Conservation (phyloP, 2,888 invertebrate species). For the Caenorhabditis japonica region DNA sequence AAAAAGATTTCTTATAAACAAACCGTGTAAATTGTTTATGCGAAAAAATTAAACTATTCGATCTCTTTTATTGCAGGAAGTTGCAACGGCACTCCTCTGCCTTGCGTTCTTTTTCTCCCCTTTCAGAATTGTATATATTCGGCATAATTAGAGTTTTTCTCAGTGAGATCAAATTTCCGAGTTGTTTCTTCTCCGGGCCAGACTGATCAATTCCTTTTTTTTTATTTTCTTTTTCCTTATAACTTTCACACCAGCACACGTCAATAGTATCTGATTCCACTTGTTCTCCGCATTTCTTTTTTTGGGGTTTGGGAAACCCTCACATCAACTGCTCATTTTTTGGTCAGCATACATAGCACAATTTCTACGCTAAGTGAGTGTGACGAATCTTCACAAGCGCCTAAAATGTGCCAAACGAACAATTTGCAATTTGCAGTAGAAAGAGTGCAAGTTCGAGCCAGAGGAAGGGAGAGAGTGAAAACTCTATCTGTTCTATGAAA, state of each 20-base stretch:
- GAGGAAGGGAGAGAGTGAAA: conserved; percentile 7
- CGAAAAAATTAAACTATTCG: conserved; percentile 11
- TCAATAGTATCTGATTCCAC: too few relatives aligned
- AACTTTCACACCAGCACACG: too few relatives aligned
- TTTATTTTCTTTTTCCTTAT: not conserved
- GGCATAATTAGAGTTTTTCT: conserved; percentile 20
- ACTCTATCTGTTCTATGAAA: too few relatives aligned
- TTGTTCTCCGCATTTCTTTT: too few relatives aligned
- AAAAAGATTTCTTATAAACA: conserved; percentile 28
- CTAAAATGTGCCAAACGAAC: conserved; percentile 20
- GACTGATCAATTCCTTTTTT: too few relatives aligned
- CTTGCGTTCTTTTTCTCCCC: conserved; percentile 21
- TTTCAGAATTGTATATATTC: conserved; percentile 7
- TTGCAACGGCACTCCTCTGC: not conserved
- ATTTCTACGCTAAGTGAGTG: conserved; percentile 24
- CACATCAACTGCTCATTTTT: conserved; percentile 11
- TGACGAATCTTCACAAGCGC: conserved; percentile 20
- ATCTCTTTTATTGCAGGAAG: conserved; percentile 26
- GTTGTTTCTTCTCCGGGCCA: too few relatives aligned
- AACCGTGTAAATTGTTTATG: conserved; percentile 34
- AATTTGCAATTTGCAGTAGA: conserved; percentile 8
- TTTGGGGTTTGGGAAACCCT: not conserved
- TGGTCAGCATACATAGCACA: conserved; percentile 12
- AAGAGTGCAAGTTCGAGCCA: conserved; percentile 3
- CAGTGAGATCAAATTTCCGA: not conserved